phyloP scores from a whole-genome alignment of 2,113 vertebrate genomes.

The Podarcis muralis region DNA sequence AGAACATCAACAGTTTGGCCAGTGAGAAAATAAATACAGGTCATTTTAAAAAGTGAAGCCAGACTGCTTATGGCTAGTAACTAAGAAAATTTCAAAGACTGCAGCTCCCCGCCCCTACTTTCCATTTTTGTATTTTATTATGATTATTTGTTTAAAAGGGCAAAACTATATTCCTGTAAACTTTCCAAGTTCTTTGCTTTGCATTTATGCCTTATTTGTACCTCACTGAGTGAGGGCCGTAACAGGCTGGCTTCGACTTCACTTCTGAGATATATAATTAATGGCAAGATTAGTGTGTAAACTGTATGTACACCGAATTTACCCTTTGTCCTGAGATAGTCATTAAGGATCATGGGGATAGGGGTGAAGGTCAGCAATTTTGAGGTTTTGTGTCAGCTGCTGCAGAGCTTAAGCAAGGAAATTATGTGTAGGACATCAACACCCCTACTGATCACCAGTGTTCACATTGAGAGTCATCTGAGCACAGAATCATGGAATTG shows the following conservation, averaged over 20 bases:
- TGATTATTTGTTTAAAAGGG: background rate
- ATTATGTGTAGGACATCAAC: background rate
- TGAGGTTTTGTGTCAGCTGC: background rate
- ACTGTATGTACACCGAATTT: background rate
- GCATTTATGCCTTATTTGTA: background rate
- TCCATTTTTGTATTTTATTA: background rate
- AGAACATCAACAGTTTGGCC: no score
- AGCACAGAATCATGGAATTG: no score
- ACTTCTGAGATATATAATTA: background rate
- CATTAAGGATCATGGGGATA: background rate
- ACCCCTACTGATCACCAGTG: background rate
- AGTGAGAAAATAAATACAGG: no score
- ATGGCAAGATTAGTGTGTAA: background rate
- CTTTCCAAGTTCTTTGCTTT: background rate
- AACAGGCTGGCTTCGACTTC: background rate
- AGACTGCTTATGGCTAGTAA: background rate
- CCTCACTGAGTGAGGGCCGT: background rate
- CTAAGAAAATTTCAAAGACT: background rate
- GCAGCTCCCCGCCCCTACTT: background rate
- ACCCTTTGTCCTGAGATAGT: background rate
- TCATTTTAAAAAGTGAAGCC: background rate
- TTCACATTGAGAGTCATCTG: background rate
- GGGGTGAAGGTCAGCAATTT: background rate
- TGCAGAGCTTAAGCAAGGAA: background rate
- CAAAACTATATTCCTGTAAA: background rate